Conservation (phyloP, 30 jellyfish, hydroid and myxozoan species). For the Turritopsis rubra region DNA sequence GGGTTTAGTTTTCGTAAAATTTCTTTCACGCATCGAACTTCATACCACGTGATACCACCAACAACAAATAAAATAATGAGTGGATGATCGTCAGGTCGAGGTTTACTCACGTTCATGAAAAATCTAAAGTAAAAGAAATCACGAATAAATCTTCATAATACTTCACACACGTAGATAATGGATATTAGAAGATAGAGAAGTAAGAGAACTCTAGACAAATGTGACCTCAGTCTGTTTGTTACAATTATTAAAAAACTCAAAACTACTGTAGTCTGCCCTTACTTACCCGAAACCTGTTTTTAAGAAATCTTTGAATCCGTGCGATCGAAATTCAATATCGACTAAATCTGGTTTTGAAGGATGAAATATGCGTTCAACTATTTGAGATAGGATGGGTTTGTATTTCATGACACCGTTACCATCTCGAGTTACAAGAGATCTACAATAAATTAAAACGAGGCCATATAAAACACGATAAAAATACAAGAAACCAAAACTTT, state of each 20-base stretch:
- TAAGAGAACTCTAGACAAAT: neutral
- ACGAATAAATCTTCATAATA: no score
- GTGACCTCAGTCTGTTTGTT: neutral
- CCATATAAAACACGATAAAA: neutral
- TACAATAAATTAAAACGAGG: neutral
- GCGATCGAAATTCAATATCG: constrained; percentile 83
- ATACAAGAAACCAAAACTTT: neutral
- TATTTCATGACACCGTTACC: constrained; percentile 35
- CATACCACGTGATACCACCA: constrained; percentile 86
- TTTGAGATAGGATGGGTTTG: constrained; percentile 45
- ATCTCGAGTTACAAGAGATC: constrained; percentile 31
- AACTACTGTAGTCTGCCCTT: neutral
- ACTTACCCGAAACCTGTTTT: constrained; percentile 92
- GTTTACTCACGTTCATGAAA: constrained; percentile 88
- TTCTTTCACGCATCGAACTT: constrained; percentile 54
- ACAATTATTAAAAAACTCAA: neutral
- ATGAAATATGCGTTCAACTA: constrained; percentile 51
- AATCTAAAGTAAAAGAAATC: constrained; percentile 33
- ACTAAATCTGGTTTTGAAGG: constrained; percentile 53
- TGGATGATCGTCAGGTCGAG: constrained; percentile 89
- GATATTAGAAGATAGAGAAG: neutral
- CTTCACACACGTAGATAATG: neutral
- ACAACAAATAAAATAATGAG: constrained; percentile 46
- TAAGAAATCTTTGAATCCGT: constrained; percentile 72
- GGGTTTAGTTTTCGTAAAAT: constrained; percentile 46